Conservation (phyloP, 2,888 invertebrate species). For the Caenorhabditis japonica region DNA sequence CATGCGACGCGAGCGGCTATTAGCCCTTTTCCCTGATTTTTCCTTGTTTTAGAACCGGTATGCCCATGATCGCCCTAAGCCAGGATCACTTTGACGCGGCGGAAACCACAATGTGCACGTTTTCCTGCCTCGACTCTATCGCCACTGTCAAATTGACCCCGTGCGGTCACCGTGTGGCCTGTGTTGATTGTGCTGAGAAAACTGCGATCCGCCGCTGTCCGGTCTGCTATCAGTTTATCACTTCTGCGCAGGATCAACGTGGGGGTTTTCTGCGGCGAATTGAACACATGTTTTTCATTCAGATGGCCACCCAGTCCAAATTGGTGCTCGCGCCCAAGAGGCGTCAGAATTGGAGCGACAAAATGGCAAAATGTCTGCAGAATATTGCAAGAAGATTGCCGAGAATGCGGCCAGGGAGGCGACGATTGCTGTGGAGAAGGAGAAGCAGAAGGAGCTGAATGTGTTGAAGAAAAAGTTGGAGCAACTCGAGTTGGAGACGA, state of each 20-base stretch:
- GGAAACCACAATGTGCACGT: constrained; percentile 64
- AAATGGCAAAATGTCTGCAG: constrained; percentile 20
- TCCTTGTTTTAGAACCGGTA: constrained; percentile 33
- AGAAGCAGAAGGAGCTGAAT: constrained; percentile 57
- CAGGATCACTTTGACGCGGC: constrained; percentile 53
- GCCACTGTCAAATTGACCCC: constrained; percentile 64
- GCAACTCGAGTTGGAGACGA: constrained; percentile 58
- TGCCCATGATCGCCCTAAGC: constrained; percentile 49
- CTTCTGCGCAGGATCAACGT: constrained; percentile 44
- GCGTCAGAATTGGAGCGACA: constrained; percentile 15
- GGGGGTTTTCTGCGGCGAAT: too few relatives aligned
- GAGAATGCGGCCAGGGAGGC: constrained; percentile 57
- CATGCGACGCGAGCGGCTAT: too few relatives aligned
- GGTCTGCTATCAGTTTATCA: constrained; percentile 54
- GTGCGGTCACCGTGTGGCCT: constrained; percentile 66
- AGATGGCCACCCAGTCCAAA: constrained; percentile 44
- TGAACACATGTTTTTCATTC: not conserved
- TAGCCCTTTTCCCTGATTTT: not conserved
- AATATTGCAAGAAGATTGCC: constrained; percentile 39
- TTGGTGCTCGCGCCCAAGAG: constrained; percentile 35
- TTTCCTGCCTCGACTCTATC: constrained; percentile 61
- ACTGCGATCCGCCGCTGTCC: constrained; percentile 57
- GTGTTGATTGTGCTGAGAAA: constrained; percentile 57
- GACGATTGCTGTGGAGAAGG: constrained; percentile 53
- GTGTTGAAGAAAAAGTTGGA: constrained; percentile 49